Evolutionary conservation across 2,888 invertebrate genomes (phyloP), one percentile per base, ranked within the genome.

Genomic region (Automeris io): DNA sequence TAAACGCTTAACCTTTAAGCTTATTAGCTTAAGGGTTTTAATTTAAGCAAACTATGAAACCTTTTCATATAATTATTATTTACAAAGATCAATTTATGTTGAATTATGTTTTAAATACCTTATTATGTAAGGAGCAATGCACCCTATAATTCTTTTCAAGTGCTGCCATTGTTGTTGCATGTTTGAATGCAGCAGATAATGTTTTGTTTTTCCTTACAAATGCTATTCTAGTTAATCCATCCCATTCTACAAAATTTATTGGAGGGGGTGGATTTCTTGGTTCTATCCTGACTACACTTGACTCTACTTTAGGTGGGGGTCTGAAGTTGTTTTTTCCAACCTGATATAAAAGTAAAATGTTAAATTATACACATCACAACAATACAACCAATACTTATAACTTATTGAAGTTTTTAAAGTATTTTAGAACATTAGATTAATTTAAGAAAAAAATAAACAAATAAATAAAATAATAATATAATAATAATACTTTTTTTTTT

Each of bases 221-320:
- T 19, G 94, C 95, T 61, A 99, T 95, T 57, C 99, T 90, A 0
- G 98, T 95, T 22, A 99, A 82, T 5, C 99, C 98, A 87, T 99
- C 99, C 99, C 99, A 99, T 86, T 99, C 99, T 55, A 94, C 91
- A 77, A 96, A 99, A 71, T 97, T 95, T 6, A 99, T 94, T 0
- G 95, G 93, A 5, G 99, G 99, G 22, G 98, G 97, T 13, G 99
- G 99, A 83, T 98, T 98, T 62, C 94, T 91, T 0, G 99, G 99
- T 70, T 99, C 99, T 67, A 99, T 93, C 61, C 99, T 89, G 0
- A 99, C 98, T 2, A 99, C 99, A 77, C 95, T 95, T 0, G 99
- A 99, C 74, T 99, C 99, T 1, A 99, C 99, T 89, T 99, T 99
- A 3, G 99, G 99, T 26, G 99, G 99, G 11, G 99, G 99, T 46